Evolutionary conservation across 2,113 vertebrate genomes (phyloP).

Genomic region (Trematomus loennbergii): DNA sequence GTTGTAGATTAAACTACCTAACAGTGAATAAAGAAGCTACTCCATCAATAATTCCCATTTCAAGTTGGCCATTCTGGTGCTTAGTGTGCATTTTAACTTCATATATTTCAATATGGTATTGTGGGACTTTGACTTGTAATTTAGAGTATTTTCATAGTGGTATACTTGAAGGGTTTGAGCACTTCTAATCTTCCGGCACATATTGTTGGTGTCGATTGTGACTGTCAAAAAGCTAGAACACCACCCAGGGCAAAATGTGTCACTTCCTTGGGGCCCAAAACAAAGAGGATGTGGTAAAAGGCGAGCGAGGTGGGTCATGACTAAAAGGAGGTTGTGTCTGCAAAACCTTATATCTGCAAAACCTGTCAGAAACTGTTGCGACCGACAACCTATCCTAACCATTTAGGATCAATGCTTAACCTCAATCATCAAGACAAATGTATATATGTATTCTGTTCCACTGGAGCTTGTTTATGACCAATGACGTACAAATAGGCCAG

Average conservation of each 20-base stretch:
- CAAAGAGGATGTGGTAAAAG: too few species aligned
- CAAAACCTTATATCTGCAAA: too few species aligned
- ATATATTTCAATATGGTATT: not conserved
- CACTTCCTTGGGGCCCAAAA: not conserved
- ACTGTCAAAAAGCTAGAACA: not conserved
- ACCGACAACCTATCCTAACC: too few species aligned
- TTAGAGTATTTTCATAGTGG: not conserved
- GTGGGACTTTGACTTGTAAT: not conserved
- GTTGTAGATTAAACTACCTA: not conserved
- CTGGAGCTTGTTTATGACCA: not conserved
- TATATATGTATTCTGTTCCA: not conserved
- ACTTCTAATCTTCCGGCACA: not conserved
- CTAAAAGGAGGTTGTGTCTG: too few species aligned
- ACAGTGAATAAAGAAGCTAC: not conserved
- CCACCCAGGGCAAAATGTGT: not conserved
- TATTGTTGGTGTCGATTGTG: not conserved
- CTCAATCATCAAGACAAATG: too few species aligned
- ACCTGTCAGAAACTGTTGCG: too few species aligned
- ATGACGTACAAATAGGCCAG: conserved; percentile 1
- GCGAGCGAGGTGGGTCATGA: not conserved
- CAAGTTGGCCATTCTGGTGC: not conserved
- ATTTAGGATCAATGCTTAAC: too few species aligned
- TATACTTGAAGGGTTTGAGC: not conserved
- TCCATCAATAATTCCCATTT: not conserved
- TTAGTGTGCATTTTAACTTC: not conserved